Evolutionary conservation across 2,888 invertebrate species (phyloP), one percentile per base, ranked within the genome.

Genomic region (Tolmerus cingulatus): DNA sequence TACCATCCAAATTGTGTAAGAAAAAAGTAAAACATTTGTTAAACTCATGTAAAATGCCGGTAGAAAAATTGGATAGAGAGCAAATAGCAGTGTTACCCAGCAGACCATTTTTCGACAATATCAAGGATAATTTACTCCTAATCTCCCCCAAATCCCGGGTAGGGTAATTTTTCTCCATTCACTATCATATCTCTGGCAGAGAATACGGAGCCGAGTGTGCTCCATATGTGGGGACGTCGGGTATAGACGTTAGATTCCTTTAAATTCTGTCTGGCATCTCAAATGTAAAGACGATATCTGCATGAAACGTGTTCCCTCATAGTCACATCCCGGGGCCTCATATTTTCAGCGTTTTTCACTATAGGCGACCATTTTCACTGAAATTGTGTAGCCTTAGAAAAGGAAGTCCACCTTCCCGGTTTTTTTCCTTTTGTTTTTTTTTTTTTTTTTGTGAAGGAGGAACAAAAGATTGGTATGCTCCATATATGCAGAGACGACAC

Each of bases 271-370:
- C 82, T 30, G 57, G 51, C 51, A 82, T 82, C 27, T 37, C 82
- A 82, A 82, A 82, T 51, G 55, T 51, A 82, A 82, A 82, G 82
- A 43, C 82, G 55, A 82, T 82, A 82, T 82, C 82, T 82, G 82
- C 55, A 82, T 82, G 51, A 40, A 55, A 82, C 82, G 82, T 82
- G 82, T 23, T 78, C 78, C 55, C 30, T 79, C 55, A 82, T 82
- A 82, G 82, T 82, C 51, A 82, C 82, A 82, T 57, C 57, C 55
- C 14, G 27, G 27, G 55, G 55, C 51, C 34, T 37, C 57, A 82
- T 82, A 82, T 82, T 55, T 82, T 34, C 34, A 30, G 30, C 37
- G 34, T 51, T 82, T 55, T 82, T 55, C 55, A 57, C 82, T 16
- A 51, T 55, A 55, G 82, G 14, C 82, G 55, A 82, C 16, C 82